Base-by-base conservation (phyloP, 2,113 vertebrate species). In the Heterotis niloticus region DNA sequence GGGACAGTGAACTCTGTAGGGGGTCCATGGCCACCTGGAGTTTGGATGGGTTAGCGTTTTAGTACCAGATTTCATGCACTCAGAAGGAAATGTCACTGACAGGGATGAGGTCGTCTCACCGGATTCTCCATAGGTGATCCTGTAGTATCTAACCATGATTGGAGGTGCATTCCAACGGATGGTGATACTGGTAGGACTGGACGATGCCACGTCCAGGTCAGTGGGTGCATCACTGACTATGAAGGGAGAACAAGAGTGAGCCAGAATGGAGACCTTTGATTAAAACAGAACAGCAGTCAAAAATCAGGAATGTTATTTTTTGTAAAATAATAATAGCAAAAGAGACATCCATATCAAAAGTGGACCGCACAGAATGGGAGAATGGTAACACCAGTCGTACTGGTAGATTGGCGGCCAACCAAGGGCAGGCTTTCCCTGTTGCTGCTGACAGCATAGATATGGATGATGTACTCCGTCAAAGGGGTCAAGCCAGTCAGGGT, bases 211-310 rank as follows among this genome's bases (percentile, higher is more conserved):
- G 64, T 95, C 91, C 79, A 99, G 90, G 74, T 98, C 95, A 78
- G 94, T 94, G 11, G 97, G 97, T 64, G 96, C 93, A 83, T 99
- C 96, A 69, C 97, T 98, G 82, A 97, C 98, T 99, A 68, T 20
- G 79, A 29, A 80, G 80, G 60, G 77, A 79, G 67, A 1, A 65
- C 0, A 75, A 0, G 54, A 72, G 26, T 23, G 5, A 13, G 13
- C 51, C 5, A 56, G 70, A 3, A 56, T 10, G 14, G 20, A 20
- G 20, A 14, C 60, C 34, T 44, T 44, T 44, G 34, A 44, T 44
- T 44, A 44, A 44, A 75, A 62, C 73, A 44, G 57, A 62, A 24
- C 56, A 10, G 23, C 10, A 2, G 51, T 12, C 4, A 52, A 44
- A 44, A 72, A 20, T 54, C 20, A n/a, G 18, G 20, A 13, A 20